Conservation (phyloP, 1,140 invertebrate species). For the Heliothis virescens region DNA sequence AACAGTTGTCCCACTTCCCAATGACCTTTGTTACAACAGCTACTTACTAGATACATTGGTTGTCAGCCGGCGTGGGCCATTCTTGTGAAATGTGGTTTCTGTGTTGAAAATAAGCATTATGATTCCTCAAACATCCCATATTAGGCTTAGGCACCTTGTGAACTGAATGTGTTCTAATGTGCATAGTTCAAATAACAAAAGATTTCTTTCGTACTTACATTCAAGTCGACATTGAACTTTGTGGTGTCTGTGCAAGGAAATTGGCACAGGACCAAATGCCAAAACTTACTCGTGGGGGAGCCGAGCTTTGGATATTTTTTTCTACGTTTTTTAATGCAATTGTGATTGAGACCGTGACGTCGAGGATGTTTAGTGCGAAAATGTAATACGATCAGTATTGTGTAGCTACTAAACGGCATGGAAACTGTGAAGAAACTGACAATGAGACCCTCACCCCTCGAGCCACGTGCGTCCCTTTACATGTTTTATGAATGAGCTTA, state of each 20-base stretch:
- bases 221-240: constrained; percentile 75
- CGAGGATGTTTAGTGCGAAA: neutral
- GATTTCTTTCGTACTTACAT: constrained; percentile 57
- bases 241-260: constrained; percentile 57
- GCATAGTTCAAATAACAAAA: constrained; percentile 50
- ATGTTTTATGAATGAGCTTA: constrained; percentile 73
- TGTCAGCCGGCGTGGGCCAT: constrained; percentile 27
- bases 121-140: constrained; percentile 24
- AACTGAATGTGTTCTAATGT: neutral
- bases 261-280: constrained; percentile 74
- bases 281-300: constrained; percentile 40
- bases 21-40: constrained; percentile 75
- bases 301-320: constrained; percentile 31
- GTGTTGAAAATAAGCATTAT: constrained; percentile 33
- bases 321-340: constrained; percentile 18
- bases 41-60: constrained; percentile 62
- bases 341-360: neutral
- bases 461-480: constrained; percentile 64
- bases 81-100: constrained; percentile 29
- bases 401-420: neutral
- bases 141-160: neutral
- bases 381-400: constrained; percentile 4
- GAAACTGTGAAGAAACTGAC: constrained; percentile 50
- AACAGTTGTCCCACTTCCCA: constrained; percentile 76
- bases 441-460: constrained; percentile 56